These are phyloP conservation scores for Acrobasis repandana DNA, from an alignment of 2,888 invertebrate species.

Conservation along the genomic window DNA sequence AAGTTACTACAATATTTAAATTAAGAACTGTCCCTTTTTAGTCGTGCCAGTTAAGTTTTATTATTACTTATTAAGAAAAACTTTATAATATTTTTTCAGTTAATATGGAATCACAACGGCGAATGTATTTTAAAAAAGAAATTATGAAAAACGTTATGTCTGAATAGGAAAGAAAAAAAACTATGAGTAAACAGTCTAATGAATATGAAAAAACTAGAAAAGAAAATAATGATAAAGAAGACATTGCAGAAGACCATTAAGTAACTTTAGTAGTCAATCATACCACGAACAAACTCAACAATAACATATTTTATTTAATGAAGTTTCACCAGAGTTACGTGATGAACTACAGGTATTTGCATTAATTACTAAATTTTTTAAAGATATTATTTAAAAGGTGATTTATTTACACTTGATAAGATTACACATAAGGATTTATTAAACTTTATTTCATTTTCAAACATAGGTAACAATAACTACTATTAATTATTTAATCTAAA, in stretches of 20 bases:
- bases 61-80: not conserved
- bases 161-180: not conserved
- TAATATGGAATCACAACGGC: not conserved
- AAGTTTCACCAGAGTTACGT: no score
- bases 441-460: no score
- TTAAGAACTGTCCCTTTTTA: no score
- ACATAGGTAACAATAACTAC: no score
- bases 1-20: no score
- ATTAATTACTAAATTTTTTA: no score
- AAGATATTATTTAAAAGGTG: no score
- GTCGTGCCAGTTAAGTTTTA: not conserved
- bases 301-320: not conserved
- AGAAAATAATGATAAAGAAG: not conserved
- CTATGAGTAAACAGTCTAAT: not conserved
- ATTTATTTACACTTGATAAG: no score
- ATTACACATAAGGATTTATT: no score
- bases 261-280: not conserved
- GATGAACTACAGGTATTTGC: no score
- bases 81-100: constrained; percentile 1
- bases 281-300: constrained; percentile 2
- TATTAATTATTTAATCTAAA: no score
- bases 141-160: constrained; percentile 3
- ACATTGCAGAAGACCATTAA: not conserved
- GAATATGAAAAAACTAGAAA: not conserved
- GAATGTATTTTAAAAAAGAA: not conserved